Conservation (phyloP, 2,113 vertebrate species). For the Morone saxatilis region DNA sequence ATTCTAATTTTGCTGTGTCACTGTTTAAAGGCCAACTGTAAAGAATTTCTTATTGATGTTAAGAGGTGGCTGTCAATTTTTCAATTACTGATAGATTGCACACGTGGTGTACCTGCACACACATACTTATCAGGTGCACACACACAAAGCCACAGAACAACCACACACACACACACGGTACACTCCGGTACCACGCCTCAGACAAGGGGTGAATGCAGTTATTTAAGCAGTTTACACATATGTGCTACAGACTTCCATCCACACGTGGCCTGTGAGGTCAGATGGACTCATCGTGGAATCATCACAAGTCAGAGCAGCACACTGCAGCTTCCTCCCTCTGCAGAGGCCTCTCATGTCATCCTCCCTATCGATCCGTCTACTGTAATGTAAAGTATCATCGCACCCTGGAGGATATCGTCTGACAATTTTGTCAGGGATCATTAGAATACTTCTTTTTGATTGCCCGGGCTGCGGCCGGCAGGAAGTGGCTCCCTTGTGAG, state of each 20-base stretch:
- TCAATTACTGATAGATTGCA: background rate
- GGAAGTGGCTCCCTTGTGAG: slow-evolving; percentile 67
- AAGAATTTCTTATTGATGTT: slow-evolving; percentile 14
- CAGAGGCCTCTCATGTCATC: slow-evolving; percentile 68
- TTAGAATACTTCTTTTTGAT: slow-evolving; percentile 83
- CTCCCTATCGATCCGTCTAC: slow-evolving; percentile 81
- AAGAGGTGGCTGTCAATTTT: slow-evolving; percentile 6
- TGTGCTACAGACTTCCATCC: background rate
- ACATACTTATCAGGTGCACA: background rate
- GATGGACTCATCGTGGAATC: slow-evolving; percentile 22
- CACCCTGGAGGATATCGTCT: slow-evolving; percentile 82
- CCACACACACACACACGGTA: background rate
- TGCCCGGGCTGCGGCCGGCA: slow-evolving; percentile 46
- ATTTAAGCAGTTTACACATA: slow-evolving; percentile 2
- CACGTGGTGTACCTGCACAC: background rate
- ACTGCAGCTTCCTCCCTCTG: slow-evolving; percentile 39
- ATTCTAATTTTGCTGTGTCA: slow-evolving; percentile 39
- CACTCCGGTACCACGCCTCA: background rate
- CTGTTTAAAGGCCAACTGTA: slow-evolving; percentile 36
- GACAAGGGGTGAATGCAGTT: background rate
- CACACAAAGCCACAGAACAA: background rate
- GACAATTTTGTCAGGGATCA: slow-evolving; percentile 83
- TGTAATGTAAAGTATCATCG: slow-evolving; percentile 83
- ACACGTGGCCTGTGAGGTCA: slow-evolving; percentile 41
- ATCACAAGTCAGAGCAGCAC: slow-evolving; percentile 24